A percentile compares a stretch with the other conserved stretches of the same genome.
phyloP scores from a whole-genome alignment of 2,113 vertebrate species.

The Tenebrosternarchus preto region DNA sequence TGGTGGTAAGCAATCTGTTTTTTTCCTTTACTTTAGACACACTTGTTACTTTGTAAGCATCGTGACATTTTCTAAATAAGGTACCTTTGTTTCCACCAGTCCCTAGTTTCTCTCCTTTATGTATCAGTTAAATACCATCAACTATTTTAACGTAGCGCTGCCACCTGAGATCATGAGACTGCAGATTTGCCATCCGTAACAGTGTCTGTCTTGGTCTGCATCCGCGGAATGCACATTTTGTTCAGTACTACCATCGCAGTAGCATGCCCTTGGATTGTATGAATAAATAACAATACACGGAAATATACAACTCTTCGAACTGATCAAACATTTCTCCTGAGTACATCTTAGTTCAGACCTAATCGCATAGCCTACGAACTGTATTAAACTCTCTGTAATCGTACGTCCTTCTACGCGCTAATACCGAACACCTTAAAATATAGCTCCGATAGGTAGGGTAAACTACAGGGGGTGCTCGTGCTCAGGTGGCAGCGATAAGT shows the following conservation, averaged over 20 bases:
- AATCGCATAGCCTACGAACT: no score
- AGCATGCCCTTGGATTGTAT: no score
- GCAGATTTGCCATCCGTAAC: no score
- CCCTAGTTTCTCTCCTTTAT: neutral
- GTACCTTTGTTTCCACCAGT: neutral
- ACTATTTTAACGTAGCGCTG: no score
- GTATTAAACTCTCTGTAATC: neutral
- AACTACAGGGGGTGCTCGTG: constrained; percentile 50
- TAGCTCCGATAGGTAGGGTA: neutral
- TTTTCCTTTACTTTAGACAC: neutral
- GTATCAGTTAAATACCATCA: neutral
- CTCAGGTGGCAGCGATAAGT: constrained; percentile 34
- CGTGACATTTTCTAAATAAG: neutral
- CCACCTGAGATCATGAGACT: no score
- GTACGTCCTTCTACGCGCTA: neutral
- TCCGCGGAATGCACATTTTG: no score
- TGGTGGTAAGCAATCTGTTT: neutral
- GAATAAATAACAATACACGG: no score
- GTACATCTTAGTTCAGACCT: no score
- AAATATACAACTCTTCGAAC: no score
- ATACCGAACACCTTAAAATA: neutral
- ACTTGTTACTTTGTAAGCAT: neutral
- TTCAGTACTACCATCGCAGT: no score
- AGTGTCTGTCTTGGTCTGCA: no score
- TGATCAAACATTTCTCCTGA: no score